Conservation (phyloP, 2,113 vertebrate species). For the Aptenodytes forsteri region DNA sequence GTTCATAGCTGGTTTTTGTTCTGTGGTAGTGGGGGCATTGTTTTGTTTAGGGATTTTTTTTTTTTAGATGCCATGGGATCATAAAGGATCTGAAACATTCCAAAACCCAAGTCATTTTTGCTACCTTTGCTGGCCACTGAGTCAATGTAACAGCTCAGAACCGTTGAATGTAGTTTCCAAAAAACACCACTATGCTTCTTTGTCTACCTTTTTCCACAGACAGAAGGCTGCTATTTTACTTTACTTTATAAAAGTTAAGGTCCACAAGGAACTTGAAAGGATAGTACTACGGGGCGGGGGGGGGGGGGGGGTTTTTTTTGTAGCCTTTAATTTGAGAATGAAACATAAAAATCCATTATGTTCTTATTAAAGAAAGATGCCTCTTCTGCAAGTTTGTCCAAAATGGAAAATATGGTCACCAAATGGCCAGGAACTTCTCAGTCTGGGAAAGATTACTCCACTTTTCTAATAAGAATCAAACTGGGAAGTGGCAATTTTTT, state of each 20-base stretch:
- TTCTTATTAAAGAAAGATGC: background rate
- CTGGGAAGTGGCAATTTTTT: background rate
- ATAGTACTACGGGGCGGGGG: background rate
- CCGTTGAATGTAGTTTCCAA: background rate
- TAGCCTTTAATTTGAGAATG: background rate
- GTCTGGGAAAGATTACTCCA: background rate
- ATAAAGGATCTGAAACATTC: background rate
- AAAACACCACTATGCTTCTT: background rate
- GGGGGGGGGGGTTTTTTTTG: too few relatives aligned
- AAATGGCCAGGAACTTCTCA: background rate
- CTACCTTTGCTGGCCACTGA: background rate
- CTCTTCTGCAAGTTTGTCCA: background rate
- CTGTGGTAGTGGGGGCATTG: background rate
- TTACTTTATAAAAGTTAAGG: background rate
- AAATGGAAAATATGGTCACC: background rate
- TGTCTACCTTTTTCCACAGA: background rate
- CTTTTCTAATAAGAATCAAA: background rate
- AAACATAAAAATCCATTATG: background rate
- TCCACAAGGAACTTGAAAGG: background rate
- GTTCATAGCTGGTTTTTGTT: background rate
- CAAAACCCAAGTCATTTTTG: background rate
- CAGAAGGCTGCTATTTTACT: background rate
- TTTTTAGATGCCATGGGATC: background rate
- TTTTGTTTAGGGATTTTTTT: background rate
- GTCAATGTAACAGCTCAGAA: background rate